Conservation (phyloP, 2,888 invertebrate species). For the Peribatodes rhomboidaria region DNA sequence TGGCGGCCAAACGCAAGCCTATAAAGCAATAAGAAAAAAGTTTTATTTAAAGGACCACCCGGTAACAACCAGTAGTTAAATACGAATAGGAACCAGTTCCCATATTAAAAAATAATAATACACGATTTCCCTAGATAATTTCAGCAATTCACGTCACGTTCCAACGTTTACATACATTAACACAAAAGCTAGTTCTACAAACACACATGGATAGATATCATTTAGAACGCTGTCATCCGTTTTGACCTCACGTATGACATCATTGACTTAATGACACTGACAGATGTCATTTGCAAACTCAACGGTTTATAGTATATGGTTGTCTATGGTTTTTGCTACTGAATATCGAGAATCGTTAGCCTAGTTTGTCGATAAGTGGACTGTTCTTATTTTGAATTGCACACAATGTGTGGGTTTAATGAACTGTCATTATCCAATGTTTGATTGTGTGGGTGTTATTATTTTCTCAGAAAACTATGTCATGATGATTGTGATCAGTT, state of each 20-base stretch:
- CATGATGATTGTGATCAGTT: conserved; percentile 5
- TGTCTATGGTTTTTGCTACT: conserved; percentile 35
- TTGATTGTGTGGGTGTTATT: conserved; percentile 24
- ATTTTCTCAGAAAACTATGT: conserved; percentile 12
- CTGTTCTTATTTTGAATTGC: conserved; percentile 32
- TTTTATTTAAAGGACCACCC: no score
- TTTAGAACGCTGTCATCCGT: conserved; percentile 15
- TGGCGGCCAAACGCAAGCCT: no score
- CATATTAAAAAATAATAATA: not conserved
- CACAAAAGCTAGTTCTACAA: conserved; percentile 12
- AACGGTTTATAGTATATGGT: conserved; percentile 33
- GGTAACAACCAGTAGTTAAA: no score
- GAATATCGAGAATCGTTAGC: conserved; percentile 46
- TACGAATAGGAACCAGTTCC: no score
- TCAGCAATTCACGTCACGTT: not conserved
- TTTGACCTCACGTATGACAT: conserved; percentile 29
- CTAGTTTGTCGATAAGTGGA: conserved; percentile 42
- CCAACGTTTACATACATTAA: not conserved
- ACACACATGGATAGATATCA: conserved; percentile 16
- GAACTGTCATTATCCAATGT: conserved; percentile 12
- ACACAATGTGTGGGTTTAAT: conserved; percentile 16
- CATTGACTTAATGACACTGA: conserved; percentile 42
- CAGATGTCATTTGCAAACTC: conserved; percentile 40
- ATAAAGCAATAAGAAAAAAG: no score
- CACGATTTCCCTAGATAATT: not conserved